These are phyloP conservation scores for Rhagoletis zephyria DNA, from an alignment of 1,140 invertebrate species.

Conservation along the genomic window DNA sequence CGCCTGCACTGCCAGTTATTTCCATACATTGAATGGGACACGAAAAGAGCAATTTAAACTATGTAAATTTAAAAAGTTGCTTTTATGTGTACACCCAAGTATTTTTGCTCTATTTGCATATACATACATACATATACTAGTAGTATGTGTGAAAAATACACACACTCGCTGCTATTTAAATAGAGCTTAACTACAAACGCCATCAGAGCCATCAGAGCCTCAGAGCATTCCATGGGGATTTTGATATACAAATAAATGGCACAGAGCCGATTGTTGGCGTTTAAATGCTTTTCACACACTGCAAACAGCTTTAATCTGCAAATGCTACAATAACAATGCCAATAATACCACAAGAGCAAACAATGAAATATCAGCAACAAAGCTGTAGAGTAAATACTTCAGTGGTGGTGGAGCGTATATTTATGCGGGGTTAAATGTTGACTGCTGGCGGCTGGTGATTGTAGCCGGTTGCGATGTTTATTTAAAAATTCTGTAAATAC, in stretches of 20 bases:
- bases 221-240: background rate
- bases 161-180: background rate
- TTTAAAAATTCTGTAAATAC: no score
- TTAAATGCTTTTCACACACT: constrained; percentile 41
- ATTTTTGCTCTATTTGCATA: background rate
- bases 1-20: background rate
- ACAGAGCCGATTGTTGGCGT: constrained; percentile 24
- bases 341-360: constrained; percentile 25
- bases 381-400: background rate
- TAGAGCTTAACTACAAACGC: background rate
- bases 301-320: constrained; percentile 30
- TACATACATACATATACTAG: background rate
- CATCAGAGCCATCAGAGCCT: background rate
- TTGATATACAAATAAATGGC: constrained; percentile 1
- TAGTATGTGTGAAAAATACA: background rate
- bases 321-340: constrained; percentile 40
- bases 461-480: no score
- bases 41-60: background rate
- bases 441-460: no score
- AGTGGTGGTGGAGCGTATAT: background rate
- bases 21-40: background rate
- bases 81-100: no score
- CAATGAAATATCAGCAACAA: constrained; percentile 43
- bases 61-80: background rate
- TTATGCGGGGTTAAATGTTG: background rate